Percentiles rank a stretch among this genome's conserved stretches.
phyloP scores from a whole-genome alignment of 1,140 invertebrate species.

The Elysia chlorotica region DNA sequence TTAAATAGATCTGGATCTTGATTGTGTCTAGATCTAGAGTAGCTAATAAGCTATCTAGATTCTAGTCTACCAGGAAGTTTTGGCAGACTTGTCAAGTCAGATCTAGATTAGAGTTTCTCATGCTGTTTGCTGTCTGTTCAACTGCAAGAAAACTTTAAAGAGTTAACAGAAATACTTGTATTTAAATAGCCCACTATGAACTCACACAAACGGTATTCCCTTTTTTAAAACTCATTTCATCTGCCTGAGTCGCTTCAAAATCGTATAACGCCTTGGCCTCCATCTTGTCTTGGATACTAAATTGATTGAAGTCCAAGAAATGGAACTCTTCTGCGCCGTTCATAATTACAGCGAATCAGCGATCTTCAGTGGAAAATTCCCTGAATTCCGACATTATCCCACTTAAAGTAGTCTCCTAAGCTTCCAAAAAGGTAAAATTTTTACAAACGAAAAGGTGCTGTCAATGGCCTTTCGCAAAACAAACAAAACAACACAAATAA shows the following conservation, averaged over 20 bases:
- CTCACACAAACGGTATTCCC: slow-evolving; percentile 16
- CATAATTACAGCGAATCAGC: too few species aligned
- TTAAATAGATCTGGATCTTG: background rate
- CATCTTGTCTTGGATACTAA: too few species aligned
- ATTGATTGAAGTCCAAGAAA: too few species aligned
- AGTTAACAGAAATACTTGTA: background rate
- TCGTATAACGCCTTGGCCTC: slow-evolving; percentile 16
- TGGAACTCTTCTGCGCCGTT: too few species aligned
- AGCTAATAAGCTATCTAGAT: background rate
- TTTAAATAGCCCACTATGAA: background rate
- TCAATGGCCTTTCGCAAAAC: too few species aligned
- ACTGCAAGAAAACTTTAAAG: background rate
- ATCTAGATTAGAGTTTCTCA: background rate
- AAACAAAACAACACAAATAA: too few species aligned
- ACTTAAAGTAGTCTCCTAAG: too few species aligned
- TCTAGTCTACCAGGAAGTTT: background rate
- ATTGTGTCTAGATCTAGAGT: background rate
- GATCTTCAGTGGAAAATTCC: too few species aligned
- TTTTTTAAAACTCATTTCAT: slow-evolving; percentile 21
- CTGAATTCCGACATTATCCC: too few species aligned
- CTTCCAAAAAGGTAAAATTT: too few species aligned
- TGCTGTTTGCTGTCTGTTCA: background rate
- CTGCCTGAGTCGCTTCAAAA: slow-evolving; percentile 14
- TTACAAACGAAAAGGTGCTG: too few species aligned
- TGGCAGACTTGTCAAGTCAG: background rate